phyloP scores from a whole-genome alignment of 2,888 invertebrate species.

The Eugnorisma glareosa region DNA sequence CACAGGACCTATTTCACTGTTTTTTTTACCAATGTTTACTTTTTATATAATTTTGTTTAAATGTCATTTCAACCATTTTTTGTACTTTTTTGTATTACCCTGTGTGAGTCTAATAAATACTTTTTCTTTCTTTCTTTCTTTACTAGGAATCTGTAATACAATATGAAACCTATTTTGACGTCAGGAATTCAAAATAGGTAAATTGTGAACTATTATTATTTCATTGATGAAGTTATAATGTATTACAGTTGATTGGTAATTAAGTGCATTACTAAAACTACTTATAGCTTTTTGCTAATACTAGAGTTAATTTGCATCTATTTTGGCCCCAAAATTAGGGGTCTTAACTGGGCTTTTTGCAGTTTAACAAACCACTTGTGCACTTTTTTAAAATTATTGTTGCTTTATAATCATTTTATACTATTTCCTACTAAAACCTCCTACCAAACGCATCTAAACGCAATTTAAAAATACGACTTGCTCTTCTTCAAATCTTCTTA shows the following conservation, averaged over 20 bases:
- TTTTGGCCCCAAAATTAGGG: background rate
- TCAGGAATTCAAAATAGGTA: background rate
- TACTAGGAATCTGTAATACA: background rate
- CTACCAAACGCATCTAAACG: background rate
- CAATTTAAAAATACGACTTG: constrained; percentile 8
- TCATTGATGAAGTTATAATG: background rate
- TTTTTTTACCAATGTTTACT: too few relatives aligned
- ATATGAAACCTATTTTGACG: background rate
- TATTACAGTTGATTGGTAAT: background rate
- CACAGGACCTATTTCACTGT: too few relatives aligned
- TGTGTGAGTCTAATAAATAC: too few relatives aligned
- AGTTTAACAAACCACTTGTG: background rate
- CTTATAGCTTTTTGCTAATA: background rate
- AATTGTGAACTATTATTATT: background rate
- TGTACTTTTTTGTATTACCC: too few relatives aligned
- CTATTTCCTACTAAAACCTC: background rate
- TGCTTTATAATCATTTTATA: background rate
- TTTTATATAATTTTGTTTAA: too few relatives aligned
- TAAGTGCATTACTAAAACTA: background rate
- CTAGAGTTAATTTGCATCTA: background rate
- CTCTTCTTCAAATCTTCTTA: background rate
- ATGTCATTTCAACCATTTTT: too few relatives aligned
- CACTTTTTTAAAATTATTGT: background rate
- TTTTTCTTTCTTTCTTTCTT: too few relatives aligned
- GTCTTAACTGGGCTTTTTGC: background rate